phyloP scores from a whole-genome alignment of 2,113 vertebrate genomes.

The Plecotus auritus region DNA sequence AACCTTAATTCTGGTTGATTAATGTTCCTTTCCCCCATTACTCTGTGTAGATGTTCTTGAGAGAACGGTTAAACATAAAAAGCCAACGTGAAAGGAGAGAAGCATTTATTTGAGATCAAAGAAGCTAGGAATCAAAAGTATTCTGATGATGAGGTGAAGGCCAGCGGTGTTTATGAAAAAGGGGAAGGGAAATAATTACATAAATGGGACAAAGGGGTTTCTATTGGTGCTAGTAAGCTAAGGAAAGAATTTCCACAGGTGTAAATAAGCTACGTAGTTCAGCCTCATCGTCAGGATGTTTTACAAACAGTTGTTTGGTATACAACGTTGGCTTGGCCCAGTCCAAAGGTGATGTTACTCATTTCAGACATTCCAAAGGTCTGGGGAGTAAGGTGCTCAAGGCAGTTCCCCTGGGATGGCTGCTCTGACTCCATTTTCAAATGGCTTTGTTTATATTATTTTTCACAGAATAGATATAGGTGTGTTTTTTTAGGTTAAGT shows the following conservation, averaged over 20 bases:
- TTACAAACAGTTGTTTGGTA: neutral
- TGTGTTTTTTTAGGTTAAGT: neutral
- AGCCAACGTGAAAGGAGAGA: neutral
- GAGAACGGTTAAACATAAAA: neutral
- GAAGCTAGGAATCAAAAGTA: neutral
- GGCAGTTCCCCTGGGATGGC: neutral
- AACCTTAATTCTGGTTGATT: neutral
- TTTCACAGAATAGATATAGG: neutral
- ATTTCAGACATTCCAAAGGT: neutral
- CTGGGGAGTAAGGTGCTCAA: neutral
- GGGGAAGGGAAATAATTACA: neutral
- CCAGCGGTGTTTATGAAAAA: neutral
- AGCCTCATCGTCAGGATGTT: neutral
- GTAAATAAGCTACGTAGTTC: neutral
- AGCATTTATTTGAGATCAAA: too few species aligned
- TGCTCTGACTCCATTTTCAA: too few species aligned
- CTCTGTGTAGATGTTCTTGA: neutral
- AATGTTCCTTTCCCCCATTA: neutral
- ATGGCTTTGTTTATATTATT: neutral
- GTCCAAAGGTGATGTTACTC: neutral
- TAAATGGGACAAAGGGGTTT: neutral
- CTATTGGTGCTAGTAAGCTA: neutral
- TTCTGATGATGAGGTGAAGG: neutral
- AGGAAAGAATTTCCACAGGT: neutral
- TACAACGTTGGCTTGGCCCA: neutral